Conservation (phyloP, 1,140 invertebrate species). For the Zaprionus nigranus region DNA sequence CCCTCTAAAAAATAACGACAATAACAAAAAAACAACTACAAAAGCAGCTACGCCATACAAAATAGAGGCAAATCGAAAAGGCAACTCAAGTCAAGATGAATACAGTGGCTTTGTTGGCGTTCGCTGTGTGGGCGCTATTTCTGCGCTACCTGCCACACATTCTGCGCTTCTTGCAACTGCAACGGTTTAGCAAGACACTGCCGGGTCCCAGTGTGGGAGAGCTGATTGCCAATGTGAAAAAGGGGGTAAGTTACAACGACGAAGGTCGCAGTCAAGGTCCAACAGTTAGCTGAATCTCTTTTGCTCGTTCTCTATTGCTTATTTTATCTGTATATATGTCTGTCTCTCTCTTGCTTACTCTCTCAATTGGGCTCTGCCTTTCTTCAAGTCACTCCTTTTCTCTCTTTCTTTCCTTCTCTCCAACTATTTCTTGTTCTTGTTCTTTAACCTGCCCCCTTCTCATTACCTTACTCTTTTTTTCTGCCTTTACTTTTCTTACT, state of each 20-base stretch:
- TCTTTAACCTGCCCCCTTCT: background rate
- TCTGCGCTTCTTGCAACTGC: constrained; percentile 38
- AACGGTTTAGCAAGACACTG: constrained; percentile 60
- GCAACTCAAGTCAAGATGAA: constrained; percentile 51
- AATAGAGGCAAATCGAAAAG: background rate
- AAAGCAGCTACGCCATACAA: background rate
- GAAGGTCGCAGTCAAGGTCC: background rate
- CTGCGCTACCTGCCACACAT: constrained; percentile 55
- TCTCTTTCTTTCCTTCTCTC: background rate
- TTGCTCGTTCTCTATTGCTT: background rate
- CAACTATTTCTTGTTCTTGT: background rate
- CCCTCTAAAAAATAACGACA: background rate
- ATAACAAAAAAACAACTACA: background rate
- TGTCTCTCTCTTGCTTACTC: background rate
- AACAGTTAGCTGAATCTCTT: background rate
- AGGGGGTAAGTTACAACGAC: constrained; percentile 62
- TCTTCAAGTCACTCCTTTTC: background rate
- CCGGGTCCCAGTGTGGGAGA: constrained; percentile 70
- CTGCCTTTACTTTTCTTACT: background rate
- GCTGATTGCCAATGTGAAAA: constrained; percentile 73
- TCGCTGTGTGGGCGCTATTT: constrained; percentile 74
- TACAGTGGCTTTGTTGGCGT: constrained; percentile 64
- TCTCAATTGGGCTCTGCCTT: background rate
- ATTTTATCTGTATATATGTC: background rate
- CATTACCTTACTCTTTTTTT: background rate